Percentiles rank a stretch among this genome's conserved stretches.
These are phyloP conservation scores for Matsumyia berberina DNA, from an alignment of 2,888 invertebrate species.

Conservation along the genomic window DNA sequence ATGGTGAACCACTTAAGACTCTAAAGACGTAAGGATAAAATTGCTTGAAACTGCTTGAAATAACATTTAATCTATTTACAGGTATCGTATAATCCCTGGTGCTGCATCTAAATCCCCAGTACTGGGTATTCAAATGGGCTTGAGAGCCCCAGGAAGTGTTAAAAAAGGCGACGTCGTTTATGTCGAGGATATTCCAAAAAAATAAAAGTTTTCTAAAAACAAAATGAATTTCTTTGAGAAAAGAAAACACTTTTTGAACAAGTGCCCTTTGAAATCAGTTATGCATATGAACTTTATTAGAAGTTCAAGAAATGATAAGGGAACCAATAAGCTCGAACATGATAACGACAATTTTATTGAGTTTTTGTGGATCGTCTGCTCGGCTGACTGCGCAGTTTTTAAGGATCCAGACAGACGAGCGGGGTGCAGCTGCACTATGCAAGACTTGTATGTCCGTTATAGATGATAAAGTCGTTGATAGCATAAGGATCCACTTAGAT, in stretches of 20 bases:
- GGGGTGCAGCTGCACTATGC: too few relatives aligned
- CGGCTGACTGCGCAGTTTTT: too few relatives aligned
- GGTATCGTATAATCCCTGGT: conserved; percentile 53
- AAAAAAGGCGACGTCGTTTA: conserved; percentile 85
- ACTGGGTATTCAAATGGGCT: conserved; percentile 85
- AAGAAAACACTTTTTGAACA: too few relatives aligned
- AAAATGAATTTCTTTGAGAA: too few relatives aligned
- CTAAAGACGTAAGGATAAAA: conserved; percentile 86
- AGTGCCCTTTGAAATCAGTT: too few relatives aligned
- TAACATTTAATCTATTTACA: background rate
- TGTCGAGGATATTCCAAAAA: conserved; percentile 81
- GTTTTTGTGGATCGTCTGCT: too few relatives aligned
- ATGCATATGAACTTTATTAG: background rate
- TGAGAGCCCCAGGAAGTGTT: conserved; percentile 84
- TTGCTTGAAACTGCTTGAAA: background rate
- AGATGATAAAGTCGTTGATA: too few relatives aligned
- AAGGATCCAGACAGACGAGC: too few relatives aligned
- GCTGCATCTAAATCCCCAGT: conserved; percentile 81
- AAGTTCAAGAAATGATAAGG: background rate
- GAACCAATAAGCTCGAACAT: too few relatives aligned
- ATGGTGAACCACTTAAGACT: conserved; percentile 88
- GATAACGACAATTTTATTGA: too few relatives aligned
- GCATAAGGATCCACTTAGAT: too few relatives aligned
- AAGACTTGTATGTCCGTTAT: too few relatives aligned
- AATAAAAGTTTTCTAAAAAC: conserved; percentile 24